Base-by-base conservation (phyloP, 2,797 vertebrate genomes). In the Astyanax mexicanus region DNA sequence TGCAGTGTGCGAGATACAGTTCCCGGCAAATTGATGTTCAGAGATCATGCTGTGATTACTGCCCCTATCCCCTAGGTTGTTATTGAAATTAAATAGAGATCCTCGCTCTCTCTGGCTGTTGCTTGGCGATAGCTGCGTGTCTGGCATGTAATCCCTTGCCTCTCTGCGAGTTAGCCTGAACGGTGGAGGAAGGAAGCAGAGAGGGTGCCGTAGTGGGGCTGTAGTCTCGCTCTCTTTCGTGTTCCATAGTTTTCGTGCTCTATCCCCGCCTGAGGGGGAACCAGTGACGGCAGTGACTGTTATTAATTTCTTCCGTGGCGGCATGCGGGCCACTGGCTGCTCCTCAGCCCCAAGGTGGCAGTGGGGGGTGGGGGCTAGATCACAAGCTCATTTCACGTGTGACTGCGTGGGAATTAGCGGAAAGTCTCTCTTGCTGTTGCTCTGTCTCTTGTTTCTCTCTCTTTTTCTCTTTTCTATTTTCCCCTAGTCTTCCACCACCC, bases 331-430 rank as follows among this genome's bases (percentile, higher is more conserved):
- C 77, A 74, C 86, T 62, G 79, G 85, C 72, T 86, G 80, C 55
- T 80, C 77, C 6, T 52, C 84, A 45, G 78, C 86, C 88, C 85
- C 80, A 78, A 80, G 88, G 88, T 86, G 58, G 58, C 54, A 27
- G 42, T 27, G 55, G 70, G 77, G 85, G 38, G 85, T 42, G 85
- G 85, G 54, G 85, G 84, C 89, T 87, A 81, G 89, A 92, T 90
- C 90, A 84, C 57, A 27, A 92, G 90, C 91, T 93, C 88, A 93
- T 93, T 94, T 94, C 92, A 93, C 91, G 89, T 92, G 90, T 92
- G 92, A 90, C 89, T 93, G 91, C 87, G 85, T 92, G 88, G 86
- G 80, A 92, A 93, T 93, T 93, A 92, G 91, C 89, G 87, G 87
- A 64, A 87, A 85, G 88, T 87, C 84, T 84, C 84, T 87, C 84